Evolutionary conservation across 2,113 vertebrate genomes (phyloP).

Genomic region (Pterocles burchelli): DNA sequence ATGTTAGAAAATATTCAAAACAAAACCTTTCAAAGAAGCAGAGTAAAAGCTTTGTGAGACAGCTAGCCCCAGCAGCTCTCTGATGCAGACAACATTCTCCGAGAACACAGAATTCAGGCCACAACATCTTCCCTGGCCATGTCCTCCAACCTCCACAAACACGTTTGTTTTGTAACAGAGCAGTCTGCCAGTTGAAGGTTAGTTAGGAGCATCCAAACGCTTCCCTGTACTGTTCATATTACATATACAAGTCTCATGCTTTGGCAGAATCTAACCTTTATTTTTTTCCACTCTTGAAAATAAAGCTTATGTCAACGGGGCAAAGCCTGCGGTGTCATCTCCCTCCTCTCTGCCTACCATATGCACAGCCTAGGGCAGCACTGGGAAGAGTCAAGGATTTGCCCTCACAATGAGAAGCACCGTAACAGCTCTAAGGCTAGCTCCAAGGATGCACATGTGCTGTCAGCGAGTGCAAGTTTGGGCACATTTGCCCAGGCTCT

Average conservation of each 20-base stretch:
- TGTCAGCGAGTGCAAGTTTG: background rate
- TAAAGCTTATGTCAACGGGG: background rate
- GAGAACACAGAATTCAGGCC: background rate
- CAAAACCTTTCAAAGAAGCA: background rate
- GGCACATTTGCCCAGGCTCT: background rate
- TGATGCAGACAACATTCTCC: background rate
- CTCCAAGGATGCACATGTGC: accelerated
- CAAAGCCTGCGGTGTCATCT: background rate
- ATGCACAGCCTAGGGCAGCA: background rate
- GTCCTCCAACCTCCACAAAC: background rate
- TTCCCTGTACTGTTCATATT: background rate
- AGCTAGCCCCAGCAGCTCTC: background rate
- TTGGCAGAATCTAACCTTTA: conserved; percentile 20
- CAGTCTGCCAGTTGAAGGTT: background rate
- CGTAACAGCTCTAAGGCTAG: background rate
- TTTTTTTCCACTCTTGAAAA: background rate
- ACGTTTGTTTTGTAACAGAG: background rate
- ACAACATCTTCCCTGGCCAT: background rate
- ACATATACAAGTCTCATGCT: background rate
- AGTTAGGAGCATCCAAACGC: background rate
- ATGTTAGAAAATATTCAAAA: background rate
- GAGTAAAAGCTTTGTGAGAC: background rate
- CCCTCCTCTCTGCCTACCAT: background rate
- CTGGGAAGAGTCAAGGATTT: background rate
- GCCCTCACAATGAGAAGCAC: background rate